phyloP scores from a whole-genome alignment of 1,140 invertebrate species.

The Teleogryllus occipitalis region DNA sequence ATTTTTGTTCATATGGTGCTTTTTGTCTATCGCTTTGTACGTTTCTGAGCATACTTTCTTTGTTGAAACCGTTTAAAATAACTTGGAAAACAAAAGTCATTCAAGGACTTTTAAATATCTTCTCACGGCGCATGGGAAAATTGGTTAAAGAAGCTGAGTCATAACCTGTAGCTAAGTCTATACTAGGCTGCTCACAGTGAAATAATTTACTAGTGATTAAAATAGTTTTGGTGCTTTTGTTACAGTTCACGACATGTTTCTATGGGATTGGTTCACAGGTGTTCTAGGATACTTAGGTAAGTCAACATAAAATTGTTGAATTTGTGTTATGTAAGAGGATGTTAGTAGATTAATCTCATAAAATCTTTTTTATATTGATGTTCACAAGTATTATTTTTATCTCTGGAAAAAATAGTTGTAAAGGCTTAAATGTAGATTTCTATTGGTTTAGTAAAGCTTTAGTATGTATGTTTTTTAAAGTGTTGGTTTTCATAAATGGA shows the following conservation, averaged over 20 bases:
- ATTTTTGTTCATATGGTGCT: neutral
- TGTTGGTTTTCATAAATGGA: too few species aligned
- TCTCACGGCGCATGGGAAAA: neutral
- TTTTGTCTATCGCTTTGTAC: neutral
- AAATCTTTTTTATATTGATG: too few species aligned
- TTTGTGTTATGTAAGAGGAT: too few species aligned
- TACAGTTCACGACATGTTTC: constrained; percentile 67
- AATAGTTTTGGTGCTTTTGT: constrained; percentile 9
- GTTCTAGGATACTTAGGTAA: constrained; percentile 92
- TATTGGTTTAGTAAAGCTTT: too few species aligned
- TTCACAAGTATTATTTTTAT: too few species aligned
- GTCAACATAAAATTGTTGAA: constrained; percentile 30
- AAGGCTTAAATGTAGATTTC: too few species aligned
- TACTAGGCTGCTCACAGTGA: neutral
- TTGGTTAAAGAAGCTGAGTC: constrained; percentile 19
- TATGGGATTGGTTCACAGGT: constrained; percentile 96
- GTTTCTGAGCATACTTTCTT: neutral
- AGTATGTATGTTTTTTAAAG: too few species aligned
- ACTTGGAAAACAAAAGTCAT: neutral
- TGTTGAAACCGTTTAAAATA: neutral
- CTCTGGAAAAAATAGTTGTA: too few species aligned
- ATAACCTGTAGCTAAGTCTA: neutral
- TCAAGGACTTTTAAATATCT: neutral
- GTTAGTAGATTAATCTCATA: too few species aligned
- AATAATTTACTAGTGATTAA: constrained; percentile 2